A percentile compares a stretch with the other conserved stretches of the same genome.
Conservation (phyloP, 2,113 vertebrate genomes). For the Etia nguti region DNA sequence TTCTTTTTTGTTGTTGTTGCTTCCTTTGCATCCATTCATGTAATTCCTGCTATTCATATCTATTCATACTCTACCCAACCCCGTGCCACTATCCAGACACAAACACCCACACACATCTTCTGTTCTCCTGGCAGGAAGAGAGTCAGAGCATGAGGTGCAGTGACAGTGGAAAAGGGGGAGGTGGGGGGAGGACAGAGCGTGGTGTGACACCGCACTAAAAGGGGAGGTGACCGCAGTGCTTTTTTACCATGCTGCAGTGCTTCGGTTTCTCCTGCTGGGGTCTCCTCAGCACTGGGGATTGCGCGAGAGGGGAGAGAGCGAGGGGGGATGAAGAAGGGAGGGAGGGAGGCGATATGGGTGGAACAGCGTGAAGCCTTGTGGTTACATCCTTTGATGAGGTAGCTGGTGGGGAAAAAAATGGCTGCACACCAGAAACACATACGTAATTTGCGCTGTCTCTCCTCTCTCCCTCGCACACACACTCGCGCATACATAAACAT, state of each 20-base stretch:
- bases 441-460: constrained; percentile 10
- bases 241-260: constrained; percentile 57
- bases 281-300: constrained; percentile 58
- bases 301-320: neutral
- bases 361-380: constrained; percentile 67
- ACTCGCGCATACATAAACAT: neutral
- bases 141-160: constrained; percentile 15
- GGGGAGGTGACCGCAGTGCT: constrained; percentile 70
- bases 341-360: constrained; percentile 34
- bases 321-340: neutral
- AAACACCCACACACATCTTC: neutral
- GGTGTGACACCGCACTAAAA: constrained; percentile 70
- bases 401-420: constrained; percentile 41
- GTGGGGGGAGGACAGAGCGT: neutral
- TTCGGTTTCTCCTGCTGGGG: constrained; percentile 53
- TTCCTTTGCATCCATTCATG: constrained; percentile 31
- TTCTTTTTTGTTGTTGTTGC: neutral
- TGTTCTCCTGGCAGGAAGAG: neutral
- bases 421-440: constrained; percentile 42
- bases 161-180: constrained; percentile 1
- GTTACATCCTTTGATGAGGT: constrained; percentile 71
- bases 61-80: neutral
- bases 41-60: neutral
- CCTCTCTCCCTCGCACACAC: neutral
- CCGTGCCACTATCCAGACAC: neutral